Base-by-base conservation (phyloP, 2,113 vertebrate species). In the Microtus montanus region DNA sequence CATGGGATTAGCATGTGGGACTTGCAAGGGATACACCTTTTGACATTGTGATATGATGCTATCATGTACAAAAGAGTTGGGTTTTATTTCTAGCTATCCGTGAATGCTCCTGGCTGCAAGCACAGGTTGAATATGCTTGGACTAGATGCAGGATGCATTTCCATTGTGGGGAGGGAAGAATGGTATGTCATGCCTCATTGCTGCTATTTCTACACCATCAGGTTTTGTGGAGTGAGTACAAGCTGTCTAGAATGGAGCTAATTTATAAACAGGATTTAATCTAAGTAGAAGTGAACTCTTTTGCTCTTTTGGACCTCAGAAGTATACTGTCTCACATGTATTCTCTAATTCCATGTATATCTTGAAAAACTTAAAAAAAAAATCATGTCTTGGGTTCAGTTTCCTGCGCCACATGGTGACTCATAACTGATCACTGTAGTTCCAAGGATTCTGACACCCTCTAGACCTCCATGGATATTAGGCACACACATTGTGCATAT, bases 281-380 rank as follows among this genome's bases (percentile, higher is more conserved):
- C 66, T 89, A 84, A 86, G 54, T 68, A 86, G 80, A 93, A 92
- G 41, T 90, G 33, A 52, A 78, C 12, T 28, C 84, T 54, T 68
- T 89, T 92, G 33, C 58, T 71, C 87, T 87, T 74, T 90, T 89
- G 80, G 15, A 87, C 89, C 54, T 93, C 58, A 35, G 73, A 79
- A 91, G 38, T 97, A 79, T 47, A 79, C 63, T 85, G 61, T 41
- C 73, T 96, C 97, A 84, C 1, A 90, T 0, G 38, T 41, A 54
- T 89, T 95, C 52, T 95, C 5, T 95, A 94, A 75, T 91, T 91
- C 41, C 84, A 41, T 75, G 24, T 96, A 47, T 96, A 89, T 96
- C 70, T 91, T 94, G 71, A 92, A 52, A n/a, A 93, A 92, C 54
- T 58, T 54, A n/a, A 83, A 89, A n/a, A 79, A 79, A 71, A 44